Evolutionary conservation across 2,113 vertebrate genomes (phyloP), one percentile per base, ranked within the genome.

Genomic region (Delphinus delphis): DNA sequence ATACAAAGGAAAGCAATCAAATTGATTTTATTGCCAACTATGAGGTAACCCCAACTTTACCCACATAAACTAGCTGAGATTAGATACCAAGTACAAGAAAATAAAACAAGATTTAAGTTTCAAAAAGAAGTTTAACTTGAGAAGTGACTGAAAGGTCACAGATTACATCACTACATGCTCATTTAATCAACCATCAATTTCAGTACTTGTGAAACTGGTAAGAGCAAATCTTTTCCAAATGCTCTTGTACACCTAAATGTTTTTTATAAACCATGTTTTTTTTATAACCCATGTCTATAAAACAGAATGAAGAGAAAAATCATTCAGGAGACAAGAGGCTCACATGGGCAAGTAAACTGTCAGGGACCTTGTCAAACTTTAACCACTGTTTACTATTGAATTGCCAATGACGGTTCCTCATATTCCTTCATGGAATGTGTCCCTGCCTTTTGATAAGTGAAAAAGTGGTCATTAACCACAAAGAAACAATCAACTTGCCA

Each of bases 381-480:
- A 94, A 81, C 28, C 47, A 20, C 15, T 74, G 8, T 94, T 44
- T 53, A 41, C 89, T 81, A 79, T 33, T 63, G 82, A 81, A 92
- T 76, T 94, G n/a, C 36, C 55, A 77, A 53, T 83, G 89, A 76
- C 70, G 8, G 31, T 77, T 44, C 31, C 81, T 96, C 47, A 15
- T 65, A 53, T 92, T 92, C 83, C 63, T 81, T 96, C 83, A 93
- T 3, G 41, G 58, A 88, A 97, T 21, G 8, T 82, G 41, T 83
- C 68, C 92, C 17, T n/a, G 94, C 55, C 65, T 97, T 92, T 97
- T 83, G 17, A 77, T 83, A 92, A 97, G 83, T 71, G 70, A 87
- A 97, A 97, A 97, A 96, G 55, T 81, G 53, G 83, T 80, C 60
- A 95, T 94, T 97, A 95, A 81, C 73, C 73, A 63, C 53, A 83